These are phyloP conservation scores for Gymnocephalus cernua DNA, from an alignment of 2,113 vertebrate species.

Conservation along the genomic window DNA sequence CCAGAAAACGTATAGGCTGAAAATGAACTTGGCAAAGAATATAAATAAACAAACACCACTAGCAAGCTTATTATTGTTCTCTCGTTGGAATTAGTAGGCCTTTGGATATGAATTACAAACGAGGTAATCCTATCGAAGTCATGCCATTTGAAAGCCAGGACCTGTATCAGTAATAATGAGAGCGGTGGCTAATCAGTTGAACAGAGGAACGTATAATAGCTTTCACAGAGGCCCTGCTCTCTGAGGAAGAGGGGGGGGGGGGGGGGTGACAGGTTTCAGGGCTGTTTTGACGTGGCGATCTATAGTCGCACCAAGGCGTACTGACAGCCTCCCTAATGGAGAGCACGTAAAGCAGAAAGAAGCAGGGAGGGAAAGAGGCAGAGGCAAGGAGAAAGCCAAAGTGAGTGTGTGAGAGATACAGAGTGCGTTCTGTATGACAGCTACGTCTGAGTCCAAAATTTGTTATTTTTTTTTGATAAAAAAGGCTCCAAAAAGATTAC, in stretches of 20 bases:
- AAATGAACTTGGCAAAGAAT: constrained; percentile 26
- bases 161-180: constrained; percentile 72
- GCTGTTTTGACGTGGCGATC: constrained; percentile 78
- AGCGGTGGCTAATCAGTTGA: constrained; percentile 75
- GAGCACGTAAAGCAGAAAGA: constrained; percentile 65
- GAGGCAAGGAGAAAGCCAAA: constrained; percentile 14
- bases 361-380: constrained; percentile 10
- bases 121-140: constrained; percentile 65
- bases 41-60: constrained; percentile 40
- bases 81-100: constrained; percentile 45
- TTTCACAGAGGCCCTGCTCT: constrained; percentile 65
- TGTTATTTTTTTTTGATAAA: neutral
- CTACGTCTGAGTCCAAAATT: neutral
- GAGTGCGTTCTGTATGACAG: constrained; percentile 14
- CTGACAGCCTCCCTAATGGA: constrained; percentile 80
- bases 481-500: constrained; percentile 19
- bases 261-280: constrained; percentile 66
- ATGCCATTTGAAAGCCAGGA: constrained; percentile 59
- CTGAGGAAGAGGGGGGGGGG: constrained; percentile 44
- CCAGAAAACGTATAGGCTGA: constrained; percentile 8
- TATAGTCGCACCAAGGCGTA: constrained; percentile 70
- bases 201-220: constrained; percentile 75
- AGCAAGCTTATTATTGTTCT: constrained; percentile 45
- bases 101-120: constrained; percentile 68
- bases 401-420: constrained; percentile 18